Evolutionary conservation across 2,888 invertebrate species (phyloP).

Genomic region (Leucania comma): DNA sequence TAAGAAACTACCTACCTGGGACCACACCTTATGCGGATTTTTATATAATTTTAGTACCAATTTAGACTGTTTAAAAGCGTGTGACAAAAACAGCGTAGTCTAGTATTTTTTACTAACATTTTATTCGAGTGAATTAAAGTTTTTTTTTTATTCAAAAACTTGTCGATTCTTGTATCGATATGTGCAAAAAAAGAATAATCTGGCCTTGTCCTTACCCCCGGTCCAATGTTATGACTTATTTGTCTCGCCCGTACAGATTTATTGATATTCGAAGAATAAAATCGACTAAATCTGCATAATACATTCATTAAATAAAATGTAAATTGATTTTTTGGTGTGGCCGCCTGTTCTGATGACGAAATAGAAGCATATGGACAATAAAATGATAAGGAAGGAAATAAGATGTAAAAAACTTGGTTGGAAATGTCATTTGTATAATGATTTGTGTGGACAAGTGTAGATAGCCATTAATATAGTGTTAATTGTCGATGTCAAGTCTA

Average conservation of each 20-base stretch:
- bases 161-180: slow-evolving; percentile 77
- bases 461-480: slow-evolving; percentile 62
- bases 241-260: slow-evolving; percentile 85
- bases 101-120: slow-evolving; percentile 54
- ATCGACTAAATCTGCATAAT: slow-evolving; percentile 84
- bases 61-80: slow-evolving; percentile 5
- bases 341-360: slow-evolving; percentile 68
- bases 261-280: slow-evolving; percentile 83
- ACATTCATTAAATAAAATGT: slow-evolving; percentile 84
- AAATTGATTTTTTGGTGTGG: slow-evolving; percentile 83
- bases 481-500: slow-evolving; percentile 56
- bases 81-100: slow-evolving; percentile 44
- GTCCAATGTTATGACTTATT: slow-evolving; percentile 89
- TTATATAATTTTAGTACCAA: slow-evolving; percentile 9
- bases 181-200: slow-evolving; percentile 71
- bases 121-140: slow-evolving; percentile 65
- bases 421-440: slow-evolving; percentile 76
- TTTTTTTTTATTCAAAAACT: slow-evolving; percentile 65
- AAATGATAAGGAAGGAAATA: slow-evolving; percentile 80
- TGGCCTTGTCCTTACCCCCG: slow-evolving; percentile 82
- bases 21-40: neutral
- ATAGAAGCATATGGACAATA: slow-evolving; percentile 78
- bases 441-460: slow-evolving; percentile 69
- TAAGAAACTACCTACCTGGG: neutral
- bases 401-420: slow-evolving; percentile 72